These are phyloP conservation scores for Prunella fulvescens DNA, from an alignment of 2,113 vertebrate genomes.

Conservation along the genomic window DNA sequence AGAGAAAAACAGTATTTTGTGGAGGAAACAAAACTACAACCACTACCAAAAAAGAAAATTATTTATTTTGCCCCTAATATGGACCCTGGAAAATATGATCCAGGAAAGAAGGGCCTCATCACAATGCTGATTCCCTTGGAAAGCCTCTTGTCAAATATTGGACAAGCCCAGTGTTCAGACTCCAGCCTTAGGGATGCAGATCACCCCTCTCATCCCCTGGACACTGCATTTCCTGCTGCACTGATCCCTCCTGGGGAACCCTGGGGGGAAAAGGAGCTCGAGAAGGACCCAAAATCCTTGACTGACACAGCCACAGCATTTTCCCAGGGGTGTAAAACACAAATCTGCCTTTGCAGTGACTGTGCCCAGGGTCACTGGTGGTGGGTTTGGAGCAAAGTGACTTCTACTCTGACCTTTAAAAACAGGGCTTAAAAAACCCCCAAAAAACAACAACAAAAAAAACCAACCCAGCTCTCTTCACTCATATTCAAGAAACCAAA, in stretches of 20 bases:
- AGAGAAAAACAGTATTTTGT: not conserved
- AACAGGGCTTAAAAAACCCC: not conserved
- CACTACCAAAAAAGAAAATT: fast-evolving
- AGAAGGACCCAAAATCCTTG: not conserved
- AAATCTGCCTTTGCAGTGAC: not conserved
- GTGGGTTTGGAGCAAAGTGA: not conserved
- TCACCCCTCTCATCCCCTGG: not conserved
- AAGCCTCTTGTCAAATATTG: not conserved
- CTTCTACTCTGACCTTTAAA: not conserved
- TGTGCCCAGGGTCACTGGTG: not conserved
- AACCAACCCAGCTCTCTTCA: not conserved
- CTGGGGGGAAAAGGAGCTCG: not conserved
- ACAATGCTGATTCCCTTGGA: not conserved
- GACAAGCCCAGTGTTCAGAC: not conserved
- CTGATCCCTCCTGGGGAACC: not conserved
- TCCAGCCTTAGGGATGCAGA: not conserved
- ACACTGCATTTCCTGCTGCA: not conserved
- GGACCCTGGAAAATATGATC: not conserved
- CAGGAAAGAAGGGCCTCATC: not conserved
- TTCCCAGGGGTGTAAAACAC: not conserved
- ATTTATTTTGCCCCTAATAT: not conserved
- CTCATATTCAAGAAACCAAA: not conserved
- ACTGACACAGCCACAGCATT: not conserved
- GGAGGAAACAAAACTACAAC: not conserved
- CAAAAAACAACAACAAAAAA: not conserved